Conservation (phyloP, 2,797 vertebrate genomes). For the Eurystomus glaucurus region DNA sequence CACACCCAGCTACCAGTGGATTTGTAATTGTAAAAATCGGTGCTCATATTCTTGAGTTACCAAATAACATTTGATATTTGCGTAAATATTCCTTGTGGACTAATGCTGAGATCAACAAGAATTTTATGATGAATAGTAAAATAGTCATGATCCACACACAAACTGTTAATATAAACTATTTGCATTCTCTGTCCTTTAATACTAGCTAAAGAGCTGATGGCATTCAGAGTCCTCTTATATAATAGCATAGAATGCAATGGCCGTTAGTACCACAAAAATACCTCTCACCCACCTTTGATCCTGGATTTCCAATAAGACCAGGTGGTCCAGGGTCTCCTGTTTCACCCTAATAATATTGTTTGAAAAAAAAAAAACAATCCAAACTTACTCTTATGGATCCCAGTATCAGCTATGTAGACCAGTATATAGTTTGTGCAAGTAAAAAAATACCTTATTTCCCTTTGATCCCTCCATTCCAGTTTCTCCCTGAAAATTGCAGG, state of each 20-base stretch:
- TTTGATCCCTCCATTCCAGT: slow-evolving; percentile 85
- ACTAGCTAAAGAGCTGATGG: not conserved
- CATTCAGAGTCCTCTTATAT: not conserved
- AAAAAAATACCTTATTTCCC: slow-evolving; percentile 89
- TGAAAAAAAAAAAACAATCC: not conserved
- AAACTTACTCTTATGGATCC: not conserved
- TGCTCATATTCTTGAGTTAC: not conserved
- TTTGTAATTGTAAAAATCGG: not conserved
- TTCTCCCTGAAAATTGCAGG: slow-evolving; percentile 85
- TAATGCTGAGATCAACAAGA: not conserved
- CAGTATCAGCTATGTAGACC: not conserved
- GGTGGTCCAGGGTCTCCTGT: slow-evolving; percentile 88
- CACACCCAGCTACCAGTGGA: not conserved
- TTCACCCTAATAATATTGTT: slow-evolving; percentile 78
- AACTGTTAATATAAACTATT: not conserved
- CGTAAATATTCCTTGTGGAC: not conserved
- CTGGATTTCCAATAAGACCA: slow-evolving; percentile 89
- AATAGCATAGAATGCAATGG: not conserved
- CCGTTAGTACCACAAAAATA: not conserved
- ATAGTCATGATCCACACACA: not conserved
- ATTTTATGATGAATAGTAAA: not conserved
- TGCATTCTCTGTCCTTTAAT: not conserved
- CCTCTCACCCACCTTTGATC: slow-evolving; percentile 84
- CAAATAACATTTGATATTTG: not conserved
- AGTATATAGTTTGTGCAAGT: not conserved